phyloP scores from a whole-genome alignment of 2,113 vertebrate species.

The Gymnobelideus leadbeateri region DNA sequence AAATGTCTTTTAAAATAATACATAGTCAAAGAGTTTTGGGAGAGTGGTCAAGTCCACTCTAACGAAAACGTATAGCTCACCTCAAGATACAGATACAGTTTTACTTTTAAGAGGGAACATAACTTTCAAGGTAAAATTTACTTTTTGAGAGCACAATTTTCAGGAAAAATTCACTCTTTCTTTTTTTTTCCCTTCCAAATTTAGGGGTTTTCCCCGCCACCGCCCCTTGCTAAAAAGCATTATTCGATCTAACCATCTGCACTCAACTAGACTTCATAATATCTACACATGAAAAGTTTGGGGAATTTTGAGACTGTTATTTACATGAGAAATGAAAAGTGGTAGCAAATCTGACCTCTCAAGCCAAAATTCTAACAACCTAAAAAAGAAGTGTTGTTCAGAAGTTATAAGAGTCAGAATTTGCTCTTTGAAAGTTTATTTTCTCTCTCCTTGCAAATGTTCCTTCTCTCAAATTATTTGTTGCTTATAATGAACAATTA shows the following conservation, averaged over 20 bases:
- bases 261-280: neutral
- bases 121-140: neutral
- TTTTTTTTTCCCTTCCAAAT: neutral
- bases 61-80: neutral
- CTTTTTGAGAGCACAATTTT: neutral
- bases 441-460: neutral
- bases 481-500: neutral
- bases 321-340: slow-evolving; percentile 45
- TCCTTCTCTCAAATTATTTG: neutral
- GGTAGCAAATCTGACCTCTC: slow-evolving; percentile 5
- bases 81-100: neutral
- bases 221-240: neutral
- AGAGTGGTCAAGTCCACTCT: neutral
- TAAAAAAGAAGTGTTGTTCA: slow-evolving; percentile 14
- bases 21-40: neutral
- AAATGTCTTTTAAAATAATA: neutral
- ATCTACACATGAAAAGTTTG: slow-evolving; percentile 16
- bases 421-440: neutral
- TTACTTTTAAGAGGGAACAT: neutral
- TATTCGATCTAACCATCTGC: neutral
- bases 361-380: neutral
- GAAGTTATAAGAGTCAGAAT: neutral
- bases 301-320: slow-evolving; percentile 27
- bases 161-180: neutral
- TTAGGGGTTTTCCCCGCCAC: neutral